phyloP scores from a whole-genome alignment of 2,113 vertebrate genomes.

The Ahaetulla prasina region DNA sequence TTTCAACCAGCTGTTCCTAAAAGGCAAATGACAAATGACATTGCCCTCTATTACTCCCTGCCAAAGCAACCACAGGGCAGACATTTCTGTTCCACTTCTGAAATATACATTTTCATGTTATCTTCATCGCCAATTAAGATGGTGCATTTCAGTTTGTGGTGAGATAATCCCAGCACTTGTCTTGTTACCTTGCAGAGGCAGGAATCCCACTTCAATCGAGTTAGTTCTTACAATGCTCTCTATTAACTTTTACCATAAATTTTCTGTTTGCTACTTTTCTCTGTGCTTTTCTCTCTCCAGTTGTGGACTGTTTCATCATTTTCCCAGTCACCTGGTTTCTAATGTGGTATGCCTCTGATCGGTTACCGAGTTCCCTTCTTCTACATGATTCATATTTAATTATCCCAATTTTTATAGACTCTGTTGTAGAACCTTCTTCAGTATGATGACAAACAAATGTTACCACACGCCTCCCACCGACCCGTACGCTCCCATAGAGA shows the following conservation, averaged over 20 bases:
- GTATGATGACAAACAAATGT: neutral
- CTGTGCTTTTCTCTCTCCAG: neutral
- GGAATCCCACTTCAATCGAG: neutral
- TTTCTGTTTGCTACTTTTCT: neutral
- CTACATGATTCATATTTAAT: neutral
- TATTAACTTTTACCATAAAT: neutral
- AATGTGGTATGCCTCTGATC: neutral
- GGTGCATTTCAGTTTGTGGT: neutral
- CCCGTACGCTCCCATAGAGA: too few species aligned
- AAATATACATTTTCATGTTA: neutral
- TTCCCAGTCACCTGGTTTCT: neutral
- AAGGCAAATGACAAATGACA: neutral
- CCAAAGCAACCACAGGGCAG: neutral
- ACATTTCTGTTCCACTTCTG: neutral
- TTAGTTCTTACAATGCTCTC: neutral
- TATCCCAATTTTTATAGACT: neutral
- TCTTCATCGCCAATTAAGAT: neutral
- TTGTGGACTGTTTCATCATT: neutral
- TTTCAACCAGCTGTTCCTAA: neutral
- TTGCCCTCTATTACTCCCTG: neutral
- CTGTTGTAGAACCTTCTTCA: neutral
- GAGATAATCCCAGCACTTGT: neutral
- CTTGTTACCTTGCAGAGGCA: neutral
- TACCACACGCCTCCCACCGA: too few species aligned
- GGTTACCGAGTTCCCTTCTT: neutral